Percentiles rank a stretch among this genome's conserved stretches.
Conservation (phyloP, 2,888 invertebrate species). For the Seira ritae region DNA sequence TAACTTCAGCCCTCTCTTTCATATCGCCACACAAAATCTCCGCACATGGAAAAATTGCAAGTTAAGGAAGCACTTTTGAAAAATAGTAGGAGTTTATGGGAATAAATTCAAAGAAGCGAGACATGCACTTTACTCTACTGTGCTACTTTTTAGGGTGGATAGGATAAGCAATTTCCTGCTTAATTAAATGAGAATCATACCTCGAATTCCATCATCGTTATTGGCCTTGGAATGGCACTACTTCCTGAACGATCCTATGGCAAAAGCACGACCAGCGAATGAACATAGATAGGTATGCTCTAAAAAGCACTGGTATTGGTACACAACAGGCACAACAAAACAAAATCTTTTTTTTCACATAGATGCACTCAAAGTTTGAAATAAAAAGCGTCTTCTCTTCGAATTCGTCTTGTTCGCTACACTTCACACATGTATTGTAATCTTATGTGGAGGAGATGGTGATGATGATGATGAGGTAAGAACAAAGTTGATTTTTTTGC, state of each 20-base stretch:
- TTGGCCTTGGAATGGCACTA: slow-evolving; percentile 65
- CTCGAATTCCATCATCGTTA: slow-evolving; percentile 69
- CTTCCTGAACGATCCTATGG: slow-evolving; percentile 61
- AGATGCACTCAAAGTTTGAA: slow-evolving; percentile 17
- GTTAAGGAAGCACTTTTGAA: slow-evolving; percentile 44
- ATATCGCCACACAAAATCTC: not conserved
- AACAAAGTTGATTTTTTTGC: slow-evolving; percentile 12
- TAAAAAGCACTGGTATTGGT: not conserved
- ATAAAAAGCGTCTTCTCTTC: slow-evolving; percentile 43
- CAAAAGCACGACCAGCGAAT: slow-evolving; percentile 13
- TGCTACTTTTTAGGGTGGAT: slow-evolving; percentile 15
- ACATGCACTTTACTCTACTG: not conserved
- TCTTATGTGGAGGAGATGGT: not conserved
- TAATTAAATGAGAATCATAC: slow-evolving; percentile 66
- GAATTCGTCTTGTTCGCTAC: slow-evolving; percentile 21
- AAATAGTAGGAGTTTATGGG: slow-evolving; percentile 39
- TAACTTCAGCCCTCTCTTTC: too few relatives aligned
- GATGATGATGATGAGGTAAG: slow-evolving; percentile 22
- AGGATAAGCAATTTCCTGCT: slow-evolving; percentile 61
- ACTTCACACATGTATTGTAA: slow-evolving; percentile 32
- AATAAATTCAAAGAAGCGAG: slow-evolving; percentile 12
- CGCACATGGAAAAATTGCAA: slow-evolving; percentile 9
- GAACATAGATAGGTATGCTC: slow-evolving; percentile 33
- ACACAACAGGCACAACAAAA: slow-evolving; percentile 11
- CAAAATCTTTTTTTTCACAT: slow-evolving; percentile 18